Evolutionary conservation across 2,888 invertebrate genomes (phyloP), one percentile per base, ranked within the genome.

Genomic region (Scaptomyza caliginosa): DNA sequence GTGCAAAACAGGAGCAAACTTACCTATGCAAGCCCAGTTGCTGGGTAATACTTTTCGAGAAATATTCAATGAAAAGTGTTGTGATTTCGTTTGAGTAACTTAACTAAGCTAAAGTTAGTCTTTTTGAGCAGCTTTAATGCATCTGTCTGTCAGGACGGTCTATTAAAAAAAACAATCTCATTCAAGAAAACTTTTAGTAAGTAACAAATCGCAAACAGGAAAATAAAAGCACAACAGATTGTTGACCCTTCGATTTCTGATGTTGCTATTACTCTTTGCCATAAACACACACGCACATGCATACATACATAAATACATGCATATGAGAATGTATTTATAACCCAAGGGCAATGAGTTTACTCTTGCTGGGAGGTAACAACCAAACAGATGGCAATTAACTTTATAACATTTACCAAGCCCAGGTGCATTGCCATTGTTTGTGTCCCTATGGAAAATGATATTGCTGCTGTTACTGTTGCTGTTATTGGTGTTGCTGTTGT

Each of bases 351-450:
- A 49, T 39, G 28, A 45, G 56, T n/a, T 26, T 17, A 42, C 32
- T 38, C 46, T 48, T 51, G 48, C 48, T 43, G 26, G 21, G 40
- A 48, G 55, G 32, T 28, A 60, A 45, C 69, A 52, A 65, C 70
- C 39, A 69, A 83, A 69, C 67, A 66, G 78, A 66, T 84, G 86
- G 84, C 81, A 83, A 83, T 86, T 83, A 81, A 86, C 82, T 83
- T 84, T 83, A 86, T 78, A 86, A 77, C 82, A 86, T 86, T 84
- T 84, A 72, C 70, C 55, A 38, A 58, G 77, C 59, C 72, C 76
- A 70, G 64, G 67, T 82, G 79, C 67, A 78, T 48, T 45, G 43
- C 56, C 59, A 67, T 58, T 71, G 64, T 71, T 38, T 43, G 21
- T 57, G 28, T 57, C 34, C 48, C 50, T 38, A 30, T 30, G 19